These are phyloP conservation scores for Polyommatus iphigenia DNA, from an alignment of 2,888 invertebrate genomes.

Conservation along the genomic window DNA sequence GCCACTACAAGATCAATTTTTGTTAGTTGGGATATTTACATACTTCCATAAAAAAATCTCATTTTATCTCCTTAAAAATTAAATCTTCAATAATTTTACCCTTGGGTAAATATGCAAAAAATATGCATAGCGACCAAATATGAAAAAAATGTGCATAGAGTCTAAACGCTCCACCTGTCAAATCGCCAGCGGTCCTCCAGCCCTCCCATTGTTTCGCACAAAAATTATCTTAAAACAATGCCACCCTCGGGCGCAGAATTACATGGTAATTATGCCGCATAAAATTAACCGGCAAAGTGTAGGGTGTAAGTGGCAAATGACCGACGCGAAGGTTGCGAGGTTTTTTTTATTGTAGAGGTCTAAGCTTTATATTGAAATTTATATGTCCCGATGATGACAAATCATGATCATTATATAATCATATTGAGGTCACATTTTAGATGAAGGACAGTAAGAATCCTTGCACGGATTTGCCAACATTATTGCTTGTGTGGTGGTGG, in stretches of 20 bases:
- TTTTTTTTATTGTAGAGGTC: not conserved
- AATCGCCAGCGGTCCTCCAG: conserved; percentile 52
- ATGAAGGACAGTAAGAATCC: no score
- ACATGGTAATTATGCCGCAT: conserved; percentile 75
- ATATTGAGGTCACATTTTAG: no score
- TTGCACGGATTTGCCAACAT: no score
- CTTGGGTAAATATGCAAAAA: no score
- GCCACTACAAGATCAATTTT: no score
- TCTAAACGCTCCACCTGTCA: conserved; percentile 39
- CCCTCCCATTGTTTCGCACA: conserved; percentile 75
- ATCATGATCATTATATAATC: no score
- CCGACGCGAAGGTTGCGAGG: not conserved
- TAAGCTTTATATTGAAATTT: not conserved
- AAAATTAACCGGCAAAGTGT: conserved; percentile 43
- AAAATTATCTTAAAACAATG: conserved; percentile 77
- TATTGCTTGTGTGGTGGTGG: no score
- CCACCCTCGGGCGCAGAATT: conserved; percentile 72
- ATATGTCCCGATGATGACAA: not conserved
- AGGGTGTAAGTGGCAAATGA: conserved; percentile 17
- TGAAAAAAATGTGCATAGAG: not conserved
- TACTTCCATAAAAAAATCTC: no score
- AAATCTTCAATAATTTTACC: no score
- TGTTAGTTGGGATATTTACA: no score
- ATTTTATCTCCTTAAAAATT: no score
- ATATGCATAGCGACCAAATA: not conserved